Evolutionary conservation across 2,888 invertebrate species (phyloP).

Genomic region (Drosophila histrio): DNA sequence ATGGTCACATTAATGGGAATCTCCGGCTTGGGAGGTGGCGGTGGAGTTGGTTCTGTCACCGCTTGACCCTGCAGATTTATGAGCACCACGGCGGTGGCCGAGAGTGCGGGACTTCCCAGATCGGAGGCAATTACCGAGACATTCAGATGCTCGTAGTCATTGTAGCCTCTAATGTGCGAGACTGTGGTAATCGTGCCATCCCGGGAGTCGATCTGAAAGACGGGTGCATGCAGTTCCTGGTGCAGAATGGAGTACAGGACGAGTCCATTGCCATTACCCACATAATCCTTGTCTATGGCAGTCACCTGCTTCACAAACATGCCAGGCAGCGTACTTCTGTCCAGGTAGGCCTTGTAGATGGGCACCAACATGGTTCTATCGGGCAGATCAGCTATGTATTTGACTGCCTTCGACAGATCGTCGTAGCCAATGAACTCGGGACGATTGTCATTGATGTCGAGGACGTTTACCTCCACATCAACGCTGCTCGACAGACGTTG

Average conservation of each 20-base stretch:
- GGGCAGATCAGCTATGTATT: conserved; percentile 70
- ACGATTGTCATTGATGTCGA: conserved; percentile 93
- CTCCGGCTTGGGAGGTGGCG: conserved; percentile 58
- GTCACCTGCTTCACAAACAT: conserved; percentile 90
- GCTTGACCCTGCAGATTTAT: conserved; percentile 86
- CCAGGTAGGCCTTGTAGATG: conserved; percentile 90
- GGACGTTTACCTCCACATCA: conserved; percentile 91
- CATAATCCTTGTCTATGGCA: conserved; percentile 93
- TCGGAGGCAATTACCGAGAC: conserved; percentile 93
- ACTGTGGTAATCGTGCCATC: conserved; percentile 92
- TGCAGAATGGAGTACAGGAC: conserved; percentile 91
- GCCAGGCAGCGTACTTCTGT: conserved; percentile 91
- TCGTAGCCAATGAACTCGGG: conserved; percentile 92
- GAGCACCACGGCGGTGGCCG: conserved; percentile 90
- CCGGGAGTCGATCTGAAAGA: conserved; percentile 93
- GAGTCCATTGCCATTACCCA: conserved; percentile 94
- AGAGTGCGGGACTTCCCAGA: conserved; percentile 92
- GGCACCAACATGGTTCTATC: conserved; percentile 85
- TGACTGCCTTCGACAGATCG: conserved; percentile 83
- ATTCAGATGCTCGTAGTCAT: conserved; percentile 86
- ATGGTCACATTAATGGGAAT: conserved; percentile 76
- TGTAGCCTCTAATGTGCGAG: conserved; percentile 85
- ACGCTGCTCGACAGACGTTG: conserved; percentile 89
- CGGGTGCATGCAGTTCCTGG: conserved; percentile 86
- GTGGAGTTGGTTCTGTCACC: conserved; percentile 64